These are phyloP conservation scores for Tauraco hartlaubi DNA, from an alignment of 2,797 vertebrate species.

Conservation along the genomic window DNA sequence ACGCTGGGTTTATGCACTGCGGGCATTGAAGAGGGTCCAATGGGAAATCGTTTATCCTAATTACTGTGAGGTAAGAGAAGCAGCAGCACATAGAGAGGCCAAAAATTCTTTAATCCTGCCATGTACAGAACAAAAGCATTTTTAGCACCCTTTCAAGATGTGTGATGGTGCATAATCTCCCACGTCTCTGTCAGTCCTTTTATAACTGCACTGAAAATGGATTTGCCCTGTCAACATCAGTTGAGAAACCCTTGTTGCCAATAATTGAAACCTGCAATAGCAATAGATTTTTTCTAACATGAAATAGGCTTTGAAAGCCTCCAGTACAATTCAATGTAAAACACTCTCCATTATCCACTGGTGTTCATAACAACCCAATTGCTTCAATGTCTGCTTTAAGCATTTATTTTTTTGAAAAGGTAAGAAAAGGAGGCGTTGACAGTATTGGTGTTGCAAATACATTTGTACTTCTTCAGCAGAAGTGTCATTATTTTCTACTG, in stretches of 20 bases:
- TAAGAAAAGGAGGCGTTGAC: background rate
- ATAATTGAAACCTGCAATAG: slow-evolving; percentile 1
- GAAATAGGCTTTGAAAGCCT: slow-evolving; percentile 28
- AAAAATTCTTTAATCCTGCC: slow-evolving; percentile 1
- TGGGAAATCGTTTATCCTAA: slow-evolving; percentile 9
- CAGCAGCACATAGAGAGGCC: background rate
- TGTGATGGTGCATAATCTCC: background rate
- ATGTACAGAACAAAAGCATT: slow-evolving; percentile 17
- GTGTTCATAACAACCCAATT: background rate
- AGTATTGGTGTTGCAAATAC: background rate
- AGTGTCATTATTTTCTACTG: background rate
- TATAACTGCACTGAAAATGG: slow-evolving; percentile 4
- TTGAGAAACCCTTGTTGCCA: slow-evolving; percentile 21
- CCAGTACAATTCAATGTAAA: background rate
- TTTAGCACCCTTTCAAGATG: background rate
- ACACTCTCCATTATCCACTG: background rate
- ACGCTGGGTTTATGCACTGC: background rate
- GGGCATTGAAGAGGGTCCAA: slow-evolving; percentile 13
- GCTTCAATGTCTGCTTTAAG: background rate
- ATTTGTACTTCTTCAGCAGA: background rate
- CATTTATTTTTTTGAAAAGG: background rate
- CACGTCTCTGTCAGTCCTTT: background rate
- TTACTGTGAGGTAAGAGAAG: slow-evolving; percentile 20
- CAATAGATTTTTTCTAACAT: background rate
- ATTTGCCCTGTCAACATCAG: background rate